Evolutionary conservation across 2,888 invertebrate species (phyloP).

Genomic region (Leucoma salicis): DNA sequence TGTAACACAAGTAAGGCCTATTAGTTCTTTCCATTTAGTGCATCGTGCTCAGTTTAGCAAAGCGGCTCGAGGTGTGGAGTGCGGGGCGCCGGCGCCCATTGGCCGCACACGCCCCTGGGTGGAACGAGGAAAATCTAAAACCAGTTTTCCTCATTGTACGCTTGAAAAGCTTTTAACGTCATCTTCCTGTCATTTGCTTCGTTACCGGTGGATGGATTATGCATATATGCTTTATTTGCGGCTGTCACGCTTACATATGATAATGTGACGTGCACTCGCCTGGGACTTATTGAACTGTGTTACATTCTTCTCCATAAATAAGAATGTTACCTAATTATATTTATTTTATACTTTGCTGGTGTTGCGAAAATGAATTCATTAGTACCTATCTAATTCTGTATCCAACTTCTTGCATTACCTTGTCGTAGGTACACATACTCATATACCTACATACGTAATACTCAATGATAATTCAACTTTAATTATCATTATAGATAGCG

Average conservation of each 20-base stretch:
- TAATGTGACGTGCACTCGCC: conserved; percentile 47
- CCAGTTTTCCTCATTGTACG: conserved; percentile 61
- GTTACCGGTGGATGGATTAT: conserved; percentile 46
- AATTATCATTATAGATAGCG: no score
- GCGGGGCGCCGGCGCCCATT: conserved; percentile 66
- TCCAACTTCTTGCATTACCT: no score
- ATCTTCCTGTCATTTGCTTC: conserved; percentile 59
- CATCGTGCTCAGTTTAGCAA: conserved; percentile 48
- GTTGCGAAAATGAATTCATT: no score
- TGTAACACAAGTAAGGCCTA: no score
- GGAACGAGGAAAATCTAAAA: conserved; percentile 66
- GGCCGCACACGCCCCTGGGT: conserved; percentile 70
- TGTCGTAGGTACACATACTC: no score
- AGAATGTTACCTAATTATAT: no score
- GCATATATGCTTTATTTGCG: conserved; percentile 43
- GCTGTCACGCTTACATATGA: conserved; percentile 43
- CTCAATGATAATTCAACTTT: no score
- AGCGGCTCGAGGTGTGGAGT: conserved; percentile 42
- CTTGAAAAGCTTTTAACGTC: conserved; percentile 77
- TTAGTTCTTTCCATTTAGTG: no score
- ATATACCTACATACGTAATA: no score
- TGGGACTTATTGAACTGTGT: conserved; percentile 42
- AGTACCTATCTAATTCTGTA: no score
- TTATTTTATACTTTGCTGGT: no score
- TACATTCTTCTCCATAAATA: background rate